Percentiles rank a stretch among this genome's conserved stretches.
phyloP scores from a whole-genome alignment of 2,797 vertebrate species.

The Danionella dracula region DNA sequence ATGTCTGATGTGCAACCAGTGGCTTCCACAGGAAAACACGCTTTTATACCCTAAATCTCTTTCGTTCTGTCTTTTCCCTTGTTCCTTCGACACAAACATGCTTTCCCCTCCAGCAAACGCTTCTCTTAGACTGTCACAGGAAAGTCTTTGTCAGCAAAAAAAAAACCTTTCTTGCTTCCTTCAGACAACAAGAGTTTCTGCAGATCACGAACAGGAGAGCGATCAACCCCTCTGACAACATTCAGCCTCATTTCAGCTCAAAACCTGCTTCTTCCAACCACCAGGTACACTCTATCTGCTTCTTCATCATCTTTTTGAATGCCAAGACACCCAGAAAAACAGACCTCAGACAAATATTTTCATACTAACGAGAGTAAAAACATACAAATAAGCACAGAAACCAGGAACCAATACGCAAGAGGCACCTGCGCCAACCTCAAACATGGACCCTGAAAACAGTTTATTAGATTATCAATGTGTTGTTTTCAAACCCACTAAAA shows the following conservation, averaged over 20 bases:
- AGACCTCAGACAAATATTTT: too few species aligned
- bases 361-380: too few species aligned
- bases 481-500: too few species aligned
- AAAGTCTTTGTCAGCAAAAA: conserved; percentile 63
- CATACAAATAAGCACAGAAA: too few species aligned
- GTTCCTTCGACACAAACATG: conserved; percentile 48
- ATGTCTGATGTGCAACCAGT: conserved; percentile 6
- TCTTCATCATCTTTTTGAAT: not conserved
- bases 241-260: conserved; percentile 10
- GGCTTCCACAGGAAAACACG: conserved; percentile 17
- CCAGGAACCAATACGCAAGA: too few species aligned
- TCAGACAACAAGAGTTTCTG: conserved; percentile 29
- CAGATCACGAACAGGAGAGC: conserved; percentile 5
- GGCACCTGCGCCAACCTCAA: too few species aligned
- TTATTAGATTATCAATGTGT: too few species aligned
- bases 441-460: too few species aligned
- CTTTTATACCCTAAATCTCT: conserved; percentile 30
- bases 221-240: conserved; percentile 17
- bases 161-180: conserved; percentile 34
- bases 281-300: not conserved
- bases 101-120: conserved; percentile 57
- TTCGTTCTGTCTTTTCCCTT: not conserved
- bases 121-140: conserved; percentile 48
- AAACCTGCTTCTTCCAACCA: not conserved
- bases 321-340: too few species aligned